These are phyloP conservation scores for Trisateles emortualis DNA, from an alignment of 2,888 invertebrate species.

Conservation along the genomic window DNA sequence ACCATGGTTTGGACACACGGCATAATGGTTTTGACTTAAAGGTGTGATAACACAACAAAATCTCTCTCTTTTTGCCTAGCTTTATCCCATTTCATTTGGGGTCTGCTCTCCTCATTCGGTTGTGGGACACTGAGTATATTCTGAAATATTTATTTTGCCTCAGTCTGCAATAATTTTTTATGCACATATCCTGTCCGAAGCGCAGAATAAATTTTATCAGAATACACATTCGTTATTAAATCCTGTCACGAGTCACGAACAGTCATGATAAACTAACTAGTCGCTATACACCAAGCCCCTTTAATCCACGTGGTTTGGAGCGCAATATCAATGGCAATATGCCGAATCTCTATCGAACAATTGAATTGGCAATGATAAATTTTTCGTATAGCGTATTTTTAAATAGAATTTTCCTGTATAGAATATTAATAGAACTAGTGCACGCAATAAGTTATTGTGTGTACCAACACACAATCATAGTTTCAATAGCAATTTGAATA, in stretches of 20 bases:
- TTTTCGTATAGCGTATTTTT: slow-evolving; percentile 23
- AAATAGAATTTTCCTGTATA: background rate
- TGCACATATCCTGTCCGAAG: slow-evolving; percentile 13
- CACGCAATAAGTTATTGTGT: no score
- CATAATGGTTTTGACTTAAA: no score
- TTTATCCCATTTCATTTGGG: no score
- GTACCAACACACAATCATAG: no score
- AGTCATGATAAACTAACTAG: slow-evolving; percentile 49
- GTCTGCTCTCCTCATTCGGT: no score
- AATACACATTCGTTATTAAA: slow-evolving; percentile 42
- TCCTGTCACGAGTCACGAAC: slow-evolving; percentile 46
- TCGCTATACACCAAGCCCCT: slow-evolving; percentile 40
- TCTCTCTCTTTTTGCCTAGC: no score
- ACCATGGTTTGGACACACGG: no score
- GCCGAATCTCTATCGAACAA: slow-evolving; percentile 42
- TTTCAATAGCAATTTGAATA: no score
- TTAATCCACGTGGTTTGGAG: slow-evolving; percentile 44
- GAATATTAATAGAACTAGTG: slow-evolving; percentile 1
- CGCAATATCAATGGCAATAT: slow-evolving; percentile 46
- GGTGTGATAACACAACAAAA: background rate
- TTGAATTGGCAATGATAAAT: slow-evolving; percentile 39
- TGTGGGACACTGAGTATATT: no score
- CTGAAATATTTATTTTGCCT: no score
- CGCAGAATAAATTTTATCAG: slow-evolving; percentile 28
- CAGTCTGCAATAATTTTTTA: background rate